phyloP scores from a whole-genome alignment of 2,113 vertebrate species.

The Noturus placidus region DNA sequence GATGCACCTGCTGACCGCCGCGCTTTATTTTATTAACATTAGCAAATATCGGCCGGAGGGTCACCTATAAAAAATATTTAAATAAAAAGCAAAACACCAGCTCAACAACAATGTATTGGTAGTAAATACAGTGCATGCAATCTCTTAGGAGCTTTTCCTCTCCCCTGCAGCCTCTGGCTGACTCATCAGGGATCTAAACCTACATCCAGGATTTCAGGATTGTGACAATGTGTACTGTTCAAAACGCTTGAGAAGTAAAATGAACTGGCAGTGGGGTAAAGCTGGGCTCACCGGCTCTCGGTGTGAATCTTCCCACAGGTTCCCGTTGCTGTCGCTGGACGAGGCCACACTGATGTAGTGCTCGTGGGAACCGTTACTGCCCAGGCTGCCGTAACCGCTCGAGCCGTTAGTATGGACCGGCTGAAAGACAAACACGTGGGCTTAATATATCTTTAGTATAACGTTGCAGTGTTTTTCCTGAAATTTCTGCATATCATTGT shows the following conservation, averaged over 20 bases:
- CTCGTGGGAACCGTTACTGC: constrained; percentile 84
- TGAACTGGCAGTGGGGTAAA: background rate
- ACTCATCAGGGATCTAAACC: background rate
- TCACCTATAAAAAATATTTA: constrained; percentile 66
- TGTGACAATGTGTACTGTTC: background rate
- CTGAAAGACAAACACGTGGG: constrained; percentile 59
- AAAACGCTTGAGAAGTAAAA: background rate
- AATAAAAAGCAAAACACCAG: background rate
- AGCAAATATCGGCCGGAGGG: constrained; percentile 80
- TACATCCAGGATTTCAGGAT: background rate
- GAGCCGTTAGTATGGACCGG: constrained; percentile 83
- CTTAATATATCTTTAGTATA: background rate
- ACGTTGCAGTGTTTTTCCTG: no score
- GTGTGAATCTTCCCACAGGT: constrained; percentile 73
- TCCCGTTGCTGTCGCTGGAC: constrained; percentile 83
- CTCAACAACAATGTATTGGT: background rate
- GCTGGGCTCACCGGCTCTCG: constrained; percentile 65
- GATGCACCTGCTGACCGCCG: constrained; percentile 76
- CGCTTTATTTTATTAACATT: constrained; percentile 81
- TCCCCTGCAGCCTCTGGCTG: background rate
- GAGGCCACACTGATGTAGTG: constrained; percentile 80
- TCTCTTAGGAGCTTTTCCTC: background rate
- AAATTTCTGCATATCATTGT: background rate
- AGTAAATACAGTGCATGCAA: background rate
- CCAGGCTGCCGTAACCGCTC: constrained; percentile 84